Evolutionary conservation across 2,888 invertebrate species (phyloP).

Genomic region (Coenonympha glycerion): DNA sequence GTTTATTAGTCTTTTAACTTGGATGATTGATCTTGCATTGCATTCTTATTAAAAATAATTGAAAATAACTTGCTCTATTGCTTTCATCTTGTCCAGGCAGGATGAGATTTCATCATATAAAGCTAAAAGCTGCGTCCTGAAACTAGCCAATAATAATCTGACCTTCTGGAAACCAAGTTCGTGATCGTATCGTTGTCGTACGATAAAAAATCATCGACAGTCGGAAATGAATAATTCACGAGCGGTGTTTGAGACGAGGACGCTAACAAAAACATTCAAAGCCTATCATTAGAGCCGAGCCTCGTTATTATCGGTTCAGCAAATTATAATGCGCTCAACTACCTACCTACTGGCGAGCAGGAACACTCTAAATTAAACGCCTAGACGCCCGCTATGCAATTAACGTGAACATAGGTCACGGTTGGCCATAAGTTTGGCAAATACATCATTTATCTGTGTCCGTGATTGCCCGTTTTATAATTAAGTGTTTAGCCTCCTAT

Average conservation of each 20-base stretch:
- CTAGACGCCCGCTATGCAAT: constrained; percentile 5
- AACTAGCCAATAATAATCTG: too few species aligned
- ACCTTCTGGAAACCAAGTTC: too few species aligned
- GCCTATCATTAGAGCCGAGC: constrained; percentile 40
- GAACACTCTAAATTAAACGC: constrained; percentile 15
- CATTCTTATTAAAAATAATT: too few species aligned
- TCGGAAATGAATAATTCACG: constrained; percentile 37
- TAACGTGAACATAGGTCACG: neutral
- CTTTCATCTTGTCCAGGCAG: too few species aligned
- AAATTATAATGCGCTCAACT: constrained; percentile 33
- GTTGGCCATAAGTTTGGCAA: neutral
- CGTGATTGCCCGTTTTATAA: too few species aligned
- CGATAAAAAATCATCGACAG: neutral
- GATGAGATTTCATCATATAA: too few species aligned
- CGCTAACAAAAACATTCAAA: constrained; percentile 38
- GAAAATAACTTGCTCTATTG: too few species aligned
- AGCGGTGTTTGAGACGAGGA: constrained; percentile 33
- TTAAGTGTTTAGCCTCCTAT: too few species aligned
- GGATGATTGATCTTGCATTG: too few species aligned
- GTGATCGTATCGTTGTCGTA: neutral
- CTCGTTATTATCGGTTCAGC: constrained; percentile 39
- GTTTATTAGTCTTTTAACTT: too few species aligned
- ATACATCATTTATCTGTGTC: neutral
- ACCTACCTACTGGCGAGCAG: constrained; percentile 23
- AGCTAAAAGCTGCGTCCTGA: too few species aligned